Percentiles rank a stretch among this genome's conserved stretches.
Evolutionary conservation across 2,113 vertebrate genomes (phyloP).

Genomic region (Haemorhous mexicanus): DNA sequence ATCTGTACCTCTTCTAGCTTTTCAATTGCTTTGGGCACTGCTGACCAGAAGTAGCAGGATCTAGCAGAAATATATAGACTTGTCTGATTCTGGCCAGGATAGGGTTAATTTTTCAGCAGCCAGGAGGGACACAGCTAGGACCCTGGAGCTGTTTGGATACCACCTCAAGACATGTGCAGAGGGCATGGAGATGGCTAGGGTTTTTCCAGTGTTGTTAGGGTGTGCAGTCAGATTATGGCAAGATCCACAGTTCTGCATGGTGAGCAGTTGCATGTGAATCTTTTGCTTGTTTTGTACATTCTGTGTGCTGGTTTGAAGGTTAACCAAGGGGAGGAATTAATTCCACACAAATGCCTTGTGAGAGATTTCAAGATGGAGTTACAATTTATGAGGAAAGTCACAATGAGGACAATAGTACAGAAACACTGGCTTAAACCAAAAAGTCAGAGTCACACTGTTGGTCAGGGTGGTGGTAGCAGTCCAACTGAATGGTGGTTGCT

Average conservation of each 20-base stretch:
- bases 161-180: not conserved
- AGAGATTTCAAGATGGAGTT: not conserved
- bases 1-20: not conserved
- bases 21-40: not conserved
- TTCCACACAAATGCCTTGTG: not conserved
- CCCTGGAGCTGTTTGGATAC: too few species aligned
- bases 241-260: not conserved
- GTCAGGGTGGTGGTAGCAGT: not conserved
- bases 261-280: not conserved
- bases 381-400: not conserved
- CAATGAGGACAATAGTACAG: not conserved
- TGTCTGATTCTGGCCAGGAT: not conserved
- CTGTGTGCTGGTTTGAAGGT: not conserved
- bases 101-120: not conserved
- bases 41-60: not conserved
- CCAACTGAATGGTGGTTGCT: not conserved
- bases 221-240: not conserved
- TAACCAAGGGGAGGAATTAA: not conserved
- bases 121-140: not conserved
- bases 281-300: not conserved
- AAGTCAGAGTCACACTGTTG: not conserved
- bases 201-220: not conserved
- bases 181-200: not conserved
- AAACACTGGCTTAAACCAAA: not conserved
- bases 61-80: not conserved